Evolutionary conservation across 2,113 vertebrate species (phyloP), one percentile per base, ranked within the genome.

Genomic region (Terrapene triunguis): DNA sequence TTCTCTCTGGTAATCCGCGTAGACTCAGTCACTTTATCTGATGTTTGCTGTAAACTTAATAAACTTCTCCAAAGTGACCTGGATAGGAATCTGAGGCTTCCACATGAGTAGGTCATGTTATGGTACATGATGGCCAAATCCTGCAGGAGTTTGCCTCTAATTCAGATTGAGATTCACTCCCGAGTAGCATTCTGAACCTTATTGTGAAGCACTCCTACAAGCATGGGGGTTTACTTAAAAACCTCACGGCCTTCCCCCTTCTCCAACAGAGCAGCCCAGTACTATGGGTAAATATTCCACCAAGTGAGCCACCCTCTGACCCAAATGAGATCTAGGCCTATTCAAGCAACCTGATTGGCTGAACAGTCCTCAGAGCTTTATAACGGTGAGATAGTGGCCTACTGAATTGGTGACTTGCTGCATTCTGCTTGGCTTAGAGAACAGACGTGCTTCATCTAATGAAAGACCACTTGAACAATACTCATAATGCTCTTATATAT

Each of bases 31-130:
- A 0, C 47, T 24, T 0, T 0, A 22, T n/a, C 27, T 32, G 74
- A 22, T 59, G 11, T 38, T 51, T 2, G 21, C 62, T 19, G 3
- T 0, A 1, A 17, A 55, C 55, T 53, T 84, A 29, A 3, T 22
- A 62, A 27, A 32, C 44, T 6, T 50, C n/a, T 80, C 48, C 35
- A 4, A 53, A 57, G 47, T 1, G 1, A n/a, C 29, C 44, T 0
- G 53, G 21, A 1, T 16, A 1, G 19, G 32, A 38, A 19, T 35
- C 9, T 6, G 1, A 6, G 53, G 2, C n/a, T 69, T 32, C 8
- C 1, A 0, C 0, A 0, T 3, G 17, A 50, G 51, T 5, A 2
- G 16, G 47, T 42, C 0, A 1, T 29, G 3, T 38, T 14, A 3
- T 59, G 55, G 48, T 25, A 0, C 0, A 0, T 47, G 24, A 1